Percentiles rank a stretch among this genome's conserved stretches.
phyloP scores from a whole-genome alignment of 2,888 invertebrate genomes.

The Thalpophila matura region DNA sequence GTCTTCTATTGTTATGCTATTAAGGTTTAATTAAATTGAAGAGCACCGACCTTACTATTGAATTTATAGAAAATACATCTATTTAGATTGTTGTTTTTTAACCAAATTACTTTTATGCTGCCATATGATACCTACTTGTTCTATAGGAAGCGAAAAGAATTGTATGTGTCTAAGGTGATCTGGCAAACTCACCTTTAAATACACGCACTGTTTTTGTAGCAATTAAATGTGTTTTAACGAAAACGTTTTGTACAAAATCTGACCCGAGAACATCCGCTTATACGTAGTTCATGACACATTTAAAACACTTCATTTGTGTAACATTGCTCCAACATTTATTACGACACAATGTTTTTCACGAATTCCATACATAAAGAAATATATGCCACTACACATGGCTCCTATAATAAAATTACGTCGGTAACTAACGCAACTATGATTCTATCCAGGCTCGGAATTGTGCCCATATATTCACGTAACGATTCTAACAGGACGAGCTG shows the following conservation, averaged over 20 bases:
- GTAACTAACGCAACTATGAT: slow-evolving; percentile 31
- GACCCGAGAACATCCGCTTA: too few species aligned
- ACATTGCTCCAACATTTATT: slow-evolving; percentile 4
- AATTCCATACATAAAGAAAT: background rate
- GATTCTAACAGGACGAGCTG: slow-evolving; percentile 20
- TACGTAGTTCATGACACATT: too few species aligned
- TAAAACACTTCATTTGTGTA: too few species aligned
- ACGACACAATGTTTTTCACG: background rate
- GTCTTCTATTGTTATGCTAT: slow-evolving; percentile 29
- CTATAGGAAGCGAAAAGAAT: too few species aligned
- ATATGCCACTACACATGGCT: slow-evolving; percentile 21
- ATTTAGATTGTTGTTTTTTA: background rate
- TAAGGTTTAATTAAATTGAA: slow-evolving; percentile 28
- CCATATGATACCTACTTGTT: too few species aligned
- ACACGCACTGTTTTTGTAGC: too few species aligned
- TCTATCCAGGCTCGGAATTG: slow-evolving; percentile 48
- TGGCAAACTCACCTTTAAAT: too few species aligned
- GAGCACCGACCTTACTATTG: slow-evolving; percentile 20
- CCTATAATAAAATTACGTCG: slow-evolving; percentile 42
- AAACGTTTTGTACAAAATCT: too few species aligned
- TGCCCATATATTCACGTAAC: slow-evolving; percentile 48
- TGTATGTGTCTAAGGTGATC: too few species aligned
- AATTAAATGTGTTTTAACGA: too few species aligned
- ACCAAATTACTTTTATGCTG: too few species aligned
- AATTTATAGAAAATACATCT: background rate